Base-by-base conservation (phyloP, 2,888 invertebrate genomes). In the Pherbina coryleti region DNA sequence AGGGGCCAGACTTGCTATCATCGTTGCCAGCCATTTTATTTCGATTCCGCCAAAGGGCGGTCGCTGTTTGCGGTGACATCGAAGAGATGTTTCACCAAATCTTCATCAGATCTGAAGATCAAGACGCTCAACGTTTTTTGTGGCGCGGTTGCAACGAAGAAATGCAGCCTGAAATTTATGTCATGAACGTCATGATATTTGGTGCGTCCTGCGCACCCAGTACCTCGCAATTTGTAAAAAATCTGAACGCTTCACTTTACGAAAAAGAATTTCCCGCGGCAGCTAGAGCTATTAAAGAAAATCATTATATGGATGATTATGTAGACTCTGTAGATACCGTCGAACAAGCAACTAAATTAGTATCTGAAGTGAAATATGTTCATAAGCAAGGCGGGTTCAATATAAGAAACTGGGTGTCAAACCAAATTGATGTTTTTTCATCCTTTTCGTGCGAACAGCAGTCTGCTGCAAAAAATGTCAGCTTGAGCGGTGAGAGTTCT, bases 81-180 rank as follows among this genome's bases (percentile, higher is more conserved):
- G 78, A 66, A 76, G 81, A 79, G 80, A 85, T 85, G 84, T 85
- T 84, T 34, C 78, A 84, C 4, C 77, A 83, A 14, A 73, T 84
- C 9, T 79, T 79, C 49, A 83, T 87, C 17, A 62, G 75, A 8
- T 5, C 74, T 4, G 81, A 82, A 75, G 85, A 86, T 75, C 83
- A 84, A 79, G 72, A 84, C 64, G 83, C 84, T 0, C 82, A 85
- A 66, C 76, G 86, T 3, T 85, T 86, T 78, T 66, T 86, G 17
- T 87, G 85, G 85, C 77, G 84, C 11, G 55, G 22, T 51, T 70
- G 76, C 31, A 64, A 78, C 5, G 5, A 44, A 9, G 17, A 71
- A 11, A 25, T 5, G 4, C 60, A 5, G 8, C 67, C 69, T 5
- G 79, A 80, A 22, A 73, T 79, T 49, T 83, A 79, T 62, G 73